Evolutionary conservation across 2,113 vertebrate species (phyloP).

Genomic region (Melanerpes aurifrons): DNA sequence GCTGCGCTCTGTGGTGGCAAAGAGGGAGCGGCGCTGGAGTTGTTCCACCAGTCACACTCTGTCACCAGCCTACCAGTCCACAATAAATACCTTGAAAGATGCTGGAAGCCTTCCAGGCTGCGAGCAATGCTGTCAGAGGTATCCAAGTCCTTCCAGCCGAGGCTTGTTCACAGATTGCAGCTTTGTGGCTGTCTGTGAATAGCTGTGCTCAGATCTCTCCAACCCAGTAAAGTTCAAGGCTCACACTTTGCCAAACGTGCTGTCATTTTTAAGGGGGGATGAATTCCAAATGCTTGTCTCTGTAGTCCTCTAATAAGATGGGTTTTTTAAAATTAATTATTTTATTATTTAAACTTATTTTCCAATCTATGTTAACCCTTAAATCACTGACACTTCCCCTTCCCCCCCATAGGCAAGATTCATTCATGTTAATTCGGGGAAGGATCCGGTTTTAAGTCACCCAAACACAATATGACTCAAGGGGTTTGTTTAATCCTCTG

Average conservation of each 20-base stretch:
- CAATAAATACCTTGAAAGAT: slow-evolving; percentile 46
- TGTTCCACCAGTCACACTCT: slow-evolving; percentile 20
- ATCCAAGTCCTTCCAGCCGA: slow-evolving; percentile 33
- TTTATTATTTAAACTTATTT: slow-evolving; percentile 39
- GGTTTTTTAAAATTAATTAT: background rate
- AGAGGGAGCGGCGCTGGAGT: slow-evolving; percentile 40
- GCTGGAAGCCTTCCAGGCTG: slow-evolving; percentile 53
- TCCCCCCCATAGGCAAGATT: slow-evolving; percentile 17
- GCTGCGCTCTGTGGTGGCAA: background rate
- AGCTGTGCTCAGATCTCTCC: slow-evolving; percentile 60
- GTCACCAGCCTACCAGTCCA: slow-evolving; percentile 70
- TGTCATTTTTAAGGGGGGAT: slow-evolving; percentile 67
- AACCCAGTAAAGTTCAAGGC: slow-evolving; percentile 67
- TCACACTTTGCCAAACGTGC: slow-evolving; percentile 78
- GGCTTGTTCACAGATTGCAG: slow-evolving; percentile 67
- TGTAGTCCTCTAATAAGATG: slow-evolving; percentile 64
- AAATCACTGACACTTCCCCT: slow-evolving; percentile 58
- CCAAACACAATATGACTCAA: slow-evolving; percentile 73
- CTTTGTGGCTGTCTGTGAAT: slow-evolving; percentile 51
- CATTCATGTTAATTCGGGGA: slow-evolving; percentile 53
- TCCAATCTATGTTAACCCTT: slow-evolving; percentile 69
- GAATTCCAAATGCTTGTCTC: slow-evolving; percentile 72
- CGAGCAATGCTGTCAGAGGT: background rate
- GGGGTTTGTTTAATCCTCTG: slow-evolving; percentile 72
- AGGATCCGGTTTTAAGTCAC: slow-evolving; percentile 60